These are phyloP conservation scores for Phyllotreta striolata DNA, from an alignment of 2,888 invertebrate genomes.

Conservation along the genomic window DNA sequence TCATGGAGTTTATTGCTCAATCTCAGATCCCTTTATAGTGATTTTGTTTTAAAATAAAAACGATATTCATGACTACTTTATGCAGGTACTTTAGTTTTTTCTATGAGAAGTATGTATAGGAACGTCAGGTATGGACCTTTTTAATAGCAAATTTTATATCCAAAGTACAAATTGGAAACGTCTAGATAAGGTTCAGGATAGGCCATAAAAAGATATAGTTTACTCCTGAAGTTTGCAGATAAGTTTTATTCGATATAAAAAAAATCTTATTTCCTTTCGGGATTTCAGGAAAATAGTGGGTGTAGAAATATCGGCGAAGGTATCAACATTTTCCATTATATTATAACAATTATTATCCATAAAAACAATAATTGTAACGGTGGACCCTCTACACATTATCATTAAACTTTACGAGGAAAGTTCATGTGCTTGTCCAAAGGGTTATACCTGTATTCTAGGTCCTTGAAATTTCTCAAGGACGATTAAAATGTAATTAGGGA, in stretches of 20 bases:
- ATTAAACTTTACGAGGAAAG: constrained; percentile 25
- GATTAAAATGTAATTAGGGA: constrained; percentile 48
- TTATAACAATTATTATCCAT: constrained; percentile 12
- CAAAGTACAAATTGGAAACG: constrained; percentile 25
- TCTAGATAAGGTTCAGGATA: constrained; percentile 21
- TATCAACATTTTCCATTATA: neutral
- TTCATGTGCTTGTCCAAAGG: constrained; percentile 27
- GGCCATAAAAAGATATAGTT: constrained; percentile 20
- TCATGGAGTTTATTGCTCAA: constrained; percentile 14
- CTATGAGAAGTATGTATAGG: constrained; percentile 5
- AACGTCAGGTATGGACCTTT: constrained; percentile 10
- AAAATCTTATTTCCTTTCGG: neutral
- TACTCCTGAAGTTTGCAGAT: constrained; percentile 12
- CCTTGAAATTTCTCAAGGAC: constrained; percentile 33
- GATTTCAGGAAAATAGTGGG: neutral
- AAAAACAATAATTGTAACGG: constrained; percentile 20
- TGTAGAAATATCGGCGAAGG: neutral
- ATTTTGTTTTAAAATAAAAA: constrained; percentile 9
- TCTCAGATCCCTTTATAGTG: constrained; percentile 19
- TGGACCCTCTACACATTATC: constrained; percentile 17
- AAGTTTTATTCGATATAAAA: constrained; percentile 20
- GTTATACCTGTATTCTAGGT: constrained; percentile 20
- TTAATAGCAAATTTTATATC: constrained; percentile 24
- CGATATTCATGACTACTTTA: constrained; percentile 17
- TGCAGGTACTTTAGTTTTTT: constrained; percentile 16